phyloP scores from a whole-genome alignment of 2,113 vertebrate species.

The Aldabrachelys gigantea region DNA sequence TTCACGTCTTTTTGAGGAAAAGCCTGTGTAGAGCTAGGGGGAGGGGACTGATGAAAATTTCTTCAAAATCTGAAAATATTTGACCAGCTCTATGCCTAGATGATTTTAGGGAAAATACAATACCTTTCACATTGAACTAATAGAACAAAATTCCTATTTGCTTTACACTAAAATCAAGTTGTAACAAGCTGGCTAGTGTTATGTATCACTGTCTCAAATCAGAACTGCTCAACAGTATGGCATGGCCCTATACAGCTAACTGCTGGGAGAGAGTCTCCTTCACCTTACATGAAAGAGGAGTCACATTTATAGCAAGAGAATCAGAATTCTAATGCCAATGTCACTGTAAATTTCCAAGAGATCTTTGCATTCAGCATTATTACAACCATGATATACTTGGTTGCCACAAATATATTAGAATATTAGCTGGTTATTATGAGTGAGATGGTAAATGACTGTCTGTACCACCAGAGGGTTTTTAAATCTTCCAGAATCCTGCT shows the following conservation, averaged over 20 bases:
- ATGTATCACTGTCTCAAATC: neutral
- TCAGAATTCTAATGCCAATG: neutral
- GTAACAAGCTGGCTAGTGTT: neutral
- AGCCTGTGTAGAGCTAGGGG: neutral
- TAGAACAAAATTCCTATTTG: neutral
- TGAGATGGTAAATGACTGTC: neutral
- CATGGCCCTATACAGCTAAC: neutral
- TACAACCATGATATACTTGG: accelerated
- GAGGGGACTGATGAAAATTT: accelerated
- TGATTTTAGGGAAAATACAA: neutral
- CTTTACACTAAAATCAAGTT: neutral
- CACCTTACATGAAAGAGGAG: neutral
- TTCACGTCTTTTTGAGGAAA: neutral
- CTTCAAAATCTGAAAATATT: neutral
- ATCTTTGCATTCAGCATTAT: neutral
- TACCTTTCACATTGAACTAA: neutral
- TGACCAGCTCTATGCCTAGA: neutral
- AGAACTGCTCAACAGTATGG: neutral
- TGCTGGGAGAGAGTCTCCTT: neutral
- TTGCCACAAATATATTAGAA: neutral
- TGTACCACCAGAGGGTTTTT: neutral
- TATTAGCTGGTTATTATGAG: neutral
- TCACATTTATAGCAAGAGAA: neutral
- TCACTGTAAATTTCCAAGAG: neutral
- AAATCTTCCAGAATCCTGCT: neutral